Evolutionary conservation across 2,888 invertebrate species (phyloP).

Genomic region (Aromia moschata): DNA sequence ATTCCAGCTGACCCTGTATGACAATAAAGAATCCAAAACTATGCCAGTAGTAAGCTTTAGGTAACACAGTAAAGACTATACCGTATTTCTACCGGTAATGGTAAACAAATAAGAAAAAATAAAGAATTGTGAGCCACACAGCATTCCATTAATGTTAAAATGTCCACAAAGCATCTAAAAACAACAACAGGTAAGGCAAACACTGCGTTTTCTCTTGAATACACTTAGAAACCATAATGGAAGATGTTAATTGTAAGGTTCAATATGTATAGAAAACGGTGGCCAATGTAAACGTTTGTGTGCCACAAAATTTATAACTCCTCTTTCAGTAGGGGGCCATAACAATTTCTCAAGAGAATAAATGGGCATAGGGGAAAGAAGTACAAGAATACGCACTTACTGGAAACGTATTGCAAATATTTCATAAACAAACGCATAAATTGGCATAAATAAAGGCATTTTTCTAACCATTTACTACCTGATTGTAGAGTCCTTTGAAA

Average conservation of each 20-base stretch:
- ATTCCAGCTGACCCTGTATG: too few relatives aligned
- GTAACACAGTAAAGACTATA: too few relatives aligned
- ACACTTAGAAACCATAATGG: slow-evolving; percentile 12
- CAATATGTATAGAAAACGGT: slow-evolving; percentile 18
- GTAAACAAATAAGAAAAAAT: not conserved
- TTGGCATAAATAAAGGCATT: too few relatives aligned
- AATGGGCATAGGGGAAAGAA: too few relatives aligned
- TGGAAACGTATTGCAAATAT: too few relatives aligned
- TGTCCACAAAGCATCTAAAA: not conserved
- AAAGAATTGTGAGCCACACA: not conserved
- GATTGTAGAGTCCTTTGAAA: too few relatives aligned
- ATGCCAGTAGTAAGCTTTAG: too few relatives aligned
- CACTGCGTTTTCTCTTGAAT: slow-evolving; percentile 16
- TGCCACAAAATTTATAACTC: not conserved
- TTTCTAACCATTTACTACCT: too few relatives aligned
- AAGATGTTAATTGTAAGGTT: slow-evolving; percentile 16
- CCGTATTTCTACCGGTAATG: not conserved
- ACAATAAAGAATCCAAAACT: too few relatives aligned
- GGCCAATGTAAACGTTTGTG: slow-evolving; percentile 6
- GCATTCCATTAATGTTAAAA: slow-evolving; percentile 9
- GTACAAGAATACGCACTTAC: too few relatives aligned
- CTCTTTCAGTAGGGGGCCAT: not conserved
- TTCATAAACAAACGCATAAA: too few relatives aligned
- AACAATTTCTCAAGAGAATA: not conserved
- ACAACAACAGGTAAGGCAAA: slow-evolving; percentile 16